These are phyloP conservation scores for Lepus oiostolus DNA, from an alignment of 2,797 vertebrate genomes.

Conservation along the genomic window DNA sequence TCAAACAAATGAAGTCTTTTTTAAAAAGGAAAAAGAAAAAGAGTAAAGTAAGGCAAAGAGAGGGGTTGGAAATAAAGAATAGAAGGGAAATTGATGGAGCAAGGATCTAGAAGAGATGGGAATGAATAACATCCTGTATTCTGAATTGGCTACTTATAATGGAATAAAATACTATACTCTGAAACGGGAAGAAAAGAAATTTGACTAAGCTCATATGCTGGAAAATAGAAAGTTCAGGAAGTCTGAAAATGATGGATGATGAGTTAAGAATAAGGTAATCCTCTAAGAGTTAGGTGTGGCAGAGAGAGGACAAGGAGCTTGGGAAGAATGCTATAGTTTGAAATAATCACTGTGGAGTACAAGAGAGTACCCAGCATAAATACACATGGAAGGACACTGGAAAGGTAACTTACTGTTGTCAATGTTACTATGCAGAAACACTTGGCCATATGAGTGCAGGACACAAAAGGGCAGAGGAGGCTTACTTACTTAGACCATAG, in stretches of 20 bases:
- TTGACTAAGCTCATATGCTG: neutral
- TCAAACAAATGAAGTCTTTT: too few relatives aligned
- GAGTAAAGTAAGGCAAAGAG: neutral
- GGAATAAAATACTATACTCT: conserved; percentile 17
- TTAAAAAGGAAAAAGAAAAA: neutral
- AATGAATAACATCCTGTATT: neutral
- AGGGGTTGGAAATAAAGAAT: neutral
- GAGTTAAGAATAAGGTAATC: conserved; percentile 10
- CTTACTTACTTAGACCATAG: neutral
- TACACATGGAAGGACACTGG: neutral
- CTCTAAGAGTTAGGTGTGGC: neutral
- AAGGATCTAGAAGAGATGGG: neutral
- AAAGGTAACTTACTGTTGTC: conserved; percentile 7
- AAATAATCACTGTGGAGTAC: neutral
- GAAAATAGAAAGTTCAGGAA: neutral
- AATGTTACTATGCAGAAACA: neutral
- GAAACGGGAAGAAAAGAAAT: conserved; percentile 26
- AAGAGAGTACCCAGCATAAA: conserved; percentile 12
- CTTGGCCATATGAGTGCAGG: neutral
- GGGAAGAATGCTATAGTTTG: neutral
- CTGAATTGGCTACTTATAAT: neutral
- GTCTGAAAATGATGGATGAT: neutral
- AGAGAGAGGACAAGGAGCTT: neutral
- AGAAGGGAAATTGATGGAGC: neutral
- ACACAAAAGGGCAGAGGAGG: neutral